Evolutionary conservation across 2,113 vertebrate genomes (phyloP).

Genomic region (Paraplagusia blochii): DNA sequence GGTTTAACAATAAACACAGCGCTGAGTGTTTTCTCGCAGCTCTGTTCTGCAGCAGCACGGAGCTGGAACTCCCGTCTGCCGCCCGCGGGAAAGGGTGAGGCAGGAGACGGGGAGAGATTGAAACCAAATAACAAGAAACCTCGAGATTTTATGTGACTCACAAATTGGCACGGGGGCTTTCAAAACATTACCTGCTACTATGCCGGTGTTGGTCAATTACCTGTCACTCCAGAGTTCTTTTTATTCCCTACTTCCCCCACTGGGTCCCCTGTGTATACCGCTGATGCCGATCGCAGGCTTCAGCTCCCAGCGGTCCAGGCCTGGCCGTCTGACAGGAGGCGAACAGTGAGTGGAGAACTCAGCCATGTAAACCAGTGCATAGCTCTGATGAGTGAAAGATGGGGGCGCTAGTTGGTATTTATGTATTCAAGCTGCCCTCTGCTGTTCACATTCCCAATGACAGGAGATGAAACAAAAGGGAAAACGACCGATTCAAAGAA

Average conservation of each 20-base stretch:
- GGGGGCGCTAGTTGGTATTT: conserved; percentile 66
- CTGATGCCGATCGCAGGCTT: conserved; percentile 58
- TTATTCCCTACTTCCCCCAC: conserved; percentile 40
- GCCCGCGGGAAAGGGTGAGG: conserved; percentile 31
- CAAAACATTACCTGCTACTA: conserved; percentile 54
- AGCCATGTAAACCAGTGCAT: conserved; percentile 51
- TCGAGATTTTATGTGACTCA: conserved; percentile 49
- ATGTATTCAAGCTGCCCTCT: conserved; percentile 82
- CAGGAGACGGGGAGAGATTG: conserved; percentile 1
- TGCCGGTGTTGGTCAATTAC: conserved; percentile 59
- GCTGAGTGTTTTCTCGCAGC: conserved; percentile 55
- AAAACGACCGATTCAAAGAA: conserved; percentile 14
- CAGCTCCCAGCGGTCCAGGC: conserved; percentile 45
- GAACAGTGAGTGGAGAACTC: conserved; percentile 43
- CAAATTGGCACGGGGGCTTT: conserved; percentile 45
- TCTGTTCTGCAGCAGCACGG: conserved; percentile 44
- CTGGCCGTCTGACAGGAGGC: conserved; percentile 53
- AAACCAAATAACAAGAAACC: conserved; percentile 18
- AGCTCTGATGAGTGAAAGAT: conserved; percentile 55
- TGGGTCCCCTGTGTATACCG: conserved; percentile 44
- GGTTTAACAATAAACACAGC: conserved; percentile 67
- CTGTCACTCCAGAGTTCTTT: conserved; percentile 58
- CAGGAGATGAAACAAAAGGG: conserved; percentile 63
- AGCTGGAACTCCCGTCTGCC: conserved; percentile 38
- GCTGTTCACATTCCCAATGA: conserved; percentile 74